Conservation (phyloP, 2,888 invertebrate species). For the Drosophila nr. fundita region DNA sequence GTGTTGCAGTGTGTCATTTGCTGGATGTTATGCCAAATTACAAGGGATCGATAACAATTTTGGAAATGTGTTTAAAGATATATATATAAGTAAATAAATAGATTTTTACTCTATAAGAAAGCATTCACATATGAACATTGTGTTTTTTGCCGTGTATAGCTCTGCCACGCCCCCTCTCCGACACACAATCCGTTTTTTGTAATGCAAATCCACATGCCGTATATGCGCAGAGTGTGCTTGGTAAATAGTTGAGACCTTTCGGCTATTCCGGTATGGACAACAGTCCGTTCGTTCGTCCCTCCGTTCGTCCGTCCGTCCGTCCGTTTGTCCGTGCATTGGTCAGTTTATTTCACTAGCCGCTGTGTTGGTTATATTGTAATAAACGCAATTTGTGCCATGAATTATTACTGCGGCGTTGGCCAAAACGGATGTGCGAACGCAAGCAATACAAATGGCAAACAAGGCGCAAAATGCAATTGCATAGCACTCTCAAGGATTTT, state of each 20-base stretch:
- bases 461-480: constrained; percentile 29
- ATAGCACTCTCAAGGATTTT: constrained; percentile 33
- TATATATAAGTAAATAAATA: background rate
- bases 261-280: constrained; percentile 19
- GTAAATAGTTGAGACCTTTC: constrained; percentile 17
- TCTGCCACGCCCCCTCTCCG: background rate
- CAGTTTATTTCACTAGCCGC: constrained; percentile 31
- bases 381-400: constrained; percentile 81
- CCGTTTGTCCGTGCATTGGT: constrained; percentile 5
- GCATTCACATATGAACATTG: background rate
- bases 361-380: constrained; percentile 70
- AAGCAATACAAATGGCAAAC: constrained; percentile 50
- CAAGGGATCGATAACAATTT: fast-evolving
- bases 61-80: background rate
- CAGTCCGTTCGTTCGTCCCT: background rate
- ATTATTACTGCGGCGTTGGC: constrained; percentile 78
- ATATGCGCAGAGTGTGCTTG: constrained; percentile 12
- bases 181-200: constrained; percentile 24
- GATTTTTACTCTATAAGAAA: fast-evolving
- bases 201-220: constrained; percentile 62
- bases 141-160: constrained; percentile 1
- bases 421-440: constrained; percentile 67
- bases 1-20: background rate
- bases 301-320: background rate
- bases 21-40: background rate